A percentile compares a stretch with the other conserved stretches of the same genome.
phyloP scores from a whole-genome alignment of 2,888 invertebrate genomes.

The Linnaemya tessellans region DNA sequence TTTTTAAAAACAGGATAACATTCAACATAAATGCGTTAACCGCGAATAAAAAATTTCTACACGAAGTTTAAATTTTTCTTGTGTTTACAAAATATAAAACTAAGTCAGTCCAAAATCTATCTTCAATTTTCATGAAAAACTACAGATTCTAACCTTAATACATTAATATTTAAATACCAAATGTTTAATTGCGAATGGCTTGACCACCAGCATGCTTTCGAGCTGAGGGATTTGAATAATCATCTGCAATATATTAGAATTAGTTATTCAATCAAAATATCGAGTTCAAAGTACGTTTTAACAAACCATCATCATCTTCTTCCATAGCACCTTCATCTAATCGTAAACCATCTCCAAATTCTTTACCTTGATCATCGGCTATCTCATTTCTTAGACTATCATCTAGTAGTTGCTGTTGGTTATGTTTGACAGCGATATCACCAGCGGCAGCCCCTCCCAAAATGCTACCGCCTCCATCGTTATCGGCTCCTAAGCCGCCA shows the following conservation, averaged over 20 bases:
- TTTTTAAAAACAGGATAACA: too few relatives aligned
- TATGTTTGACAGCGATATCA: constrained; percentile 78
- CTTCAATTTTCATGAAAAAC: constrained; percentile 15
- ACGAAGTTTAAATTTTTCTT: neutral
- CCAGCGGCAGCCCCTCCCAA: constrained; percentile 74
- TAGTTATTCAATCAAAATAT: neutral
- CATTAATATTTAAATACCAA: constrained; percentile 80
- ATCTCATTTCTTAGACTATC: constrained; percentile 84
- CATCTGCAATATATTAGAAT: constrained; percentile 83
- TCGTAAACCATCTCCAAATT: constrained; percentile 82
- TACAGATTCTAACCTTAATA: neutral
- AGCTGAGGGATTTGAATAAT: constrained; percentile 84
- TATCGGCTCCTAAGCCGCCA: constrained; percentile 73
- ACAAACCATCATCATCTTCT: constrained; percentile 84
- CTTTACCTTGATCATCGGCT: constrained; percentile 83
- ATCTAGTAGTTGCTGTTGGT: constrained; percentile 77
- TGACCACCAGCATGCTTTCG: constrained; percentile 84
- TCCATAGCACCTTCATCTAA: constrained; percentile 82
- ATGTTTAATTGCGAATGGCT: constrained; percentile 83
- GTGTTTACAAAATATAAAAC: neutral
- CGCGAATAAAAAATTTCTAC: neutral
- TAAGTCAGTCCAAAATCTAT: constrained; percentile 5
- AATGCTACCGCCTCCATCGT: constrained; percentile 73
- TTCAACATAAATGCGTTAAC: neutral
- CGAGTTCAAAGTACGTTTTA: neutral